These are phyloP conservation scores for Philonicus albiceps DNA, from an alignment of 2,888 invertebrate species.

Conservation along the genomic window DNA sequence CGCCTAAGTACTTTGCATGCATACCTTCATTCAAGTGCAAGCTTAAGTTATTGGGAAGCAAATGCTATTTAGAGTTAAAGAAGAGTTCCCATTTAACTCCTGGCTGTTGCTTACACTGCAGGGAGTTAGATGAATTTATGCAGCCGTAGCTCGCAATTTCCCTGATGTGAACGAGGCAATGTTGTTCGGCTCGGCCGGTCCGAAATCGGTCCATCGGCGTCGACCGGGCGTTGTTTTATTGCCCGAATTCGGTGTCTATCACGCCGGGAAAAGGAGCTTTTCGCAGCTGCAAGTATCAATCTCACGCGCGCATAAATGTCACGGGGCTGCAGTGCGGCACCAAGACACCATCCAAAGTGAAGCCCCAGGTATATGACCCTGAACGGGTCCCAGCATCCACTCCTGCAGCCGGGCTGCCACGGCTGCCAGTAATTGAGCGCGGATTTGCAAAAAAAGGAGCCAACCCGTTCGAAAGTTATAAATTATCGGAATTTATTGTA, in stretches of 20 bases:
- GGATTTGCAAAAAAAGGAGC: conserved; percentile 39
- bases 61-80: neutral
- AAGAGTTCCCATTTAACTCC: neutral
- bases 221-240: neutral
- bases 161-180: neutral
- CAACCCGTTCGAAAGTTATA: conserved; percentile 42
- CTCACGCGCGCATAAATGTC: conserved; percentile 43
- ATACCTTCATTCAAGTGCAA: no score
- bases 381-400: neutral
- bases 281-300: conserved; percentile 16
- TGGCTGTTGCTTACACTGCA: neutral
- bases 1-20: neutral
- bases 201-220: neutral
- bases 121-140: neutral
- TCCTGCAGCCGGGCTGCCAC: neutral
- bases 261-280: neutral
- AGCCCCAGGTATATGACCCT: conserved; percentile 16
- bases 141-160: neutral
- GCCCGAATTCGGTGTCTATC: neutral
- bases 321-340: conserved; percentile 9
- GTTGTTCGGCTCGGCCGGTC: neutral
- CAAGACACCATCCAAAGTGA: conserved; percentile 10
- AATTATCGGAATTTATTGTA: conserved; percentile 45
- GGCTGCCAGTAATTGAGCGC: neutral
- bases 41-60: neutral